A percentile compares a stretch with the other conserved stretches of the same genome.
phyloP scores from a whole-genome alignment of 2,888 invertebrate species.

The Monopis laevigella region DNA sequence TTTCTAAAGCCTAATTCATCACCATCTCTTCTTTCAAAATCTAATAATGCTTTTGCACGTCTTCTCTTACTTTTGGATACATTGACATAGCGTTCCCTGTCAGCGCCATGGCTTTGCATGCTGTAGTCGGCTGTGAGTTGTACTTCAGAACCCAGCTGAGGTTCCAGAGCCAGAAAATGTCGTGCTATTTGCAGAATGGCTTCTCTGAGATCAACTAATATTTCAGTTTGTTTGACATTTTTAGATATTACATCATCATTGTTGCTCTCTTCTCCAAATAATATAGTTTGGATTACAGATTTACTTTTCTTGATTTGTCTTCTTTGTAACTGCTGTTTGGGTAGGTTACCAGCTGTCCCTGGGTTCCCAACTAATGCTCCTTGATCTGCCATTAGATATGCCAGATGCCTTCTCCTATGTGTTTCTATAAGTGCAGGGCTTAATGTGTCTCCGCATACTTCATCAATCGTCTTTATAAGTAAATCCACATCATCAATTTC shows the following conservation, averaged over 20 bases:
- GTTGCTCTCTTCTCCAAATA: slow-evolving; percentile 83
- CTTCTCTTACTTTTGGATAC: slow-evolving; percentile 87
- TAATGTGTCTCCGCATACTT: slow-evolving; percentile 81
- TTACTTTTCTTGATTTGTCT: slow-evolving; percentile 91
- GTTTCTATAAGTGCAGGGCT: slow-evolving; percentile 89
- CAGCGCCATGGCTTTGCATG: slow-evolving; percentile 93
- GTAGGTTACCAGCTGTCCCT: slow-evolving; percentile 87
- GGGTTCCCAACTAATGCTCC: slow-evolving; percentile 93
- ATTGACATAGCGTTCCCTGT: slow-evolving; percentile 95
- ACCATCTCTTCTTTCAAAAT: slow-evolving; percentile 97
- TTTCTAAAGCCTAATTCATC: slow-evolving; percentile 98
- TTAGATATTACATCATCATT: slow-evolving; percentile 91
- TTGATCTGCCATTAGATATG: slow-evolving; percentile 96
- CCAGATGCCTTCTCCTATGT: slow-evolving; percentile 89
- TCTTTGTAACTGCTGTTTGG: slow-evolving; percentile 88
- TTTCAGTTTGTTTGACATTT: slow-evolving; percentile 98
- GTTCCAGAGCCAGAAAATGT: slow-evolving; percentile 94
- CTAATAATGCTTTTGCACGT: slow-evolving; percentile 94
- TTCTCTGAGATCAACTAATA: slow-evolving; percentile 96
- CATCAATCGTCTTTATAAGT: slow-evolving; percentile 76
- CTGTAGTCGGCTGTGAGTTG: slow-evolving; percentile 91
- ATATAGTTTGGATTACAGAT: slow-evolving; percentile 87
- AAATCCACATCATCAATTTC: slow-evolving; percentile 92
- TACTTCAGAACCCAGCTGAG: slow-evolving; percentile 82
- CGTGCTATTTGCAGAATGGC: slow-evolving; percentile 91